Percentiles rank a stretch among this genome's conserved stretches.
phyloP scores from a whole-genome alignment of 1,140 invertebrate genomes.

The Potamilus streckersoni region DNA sequence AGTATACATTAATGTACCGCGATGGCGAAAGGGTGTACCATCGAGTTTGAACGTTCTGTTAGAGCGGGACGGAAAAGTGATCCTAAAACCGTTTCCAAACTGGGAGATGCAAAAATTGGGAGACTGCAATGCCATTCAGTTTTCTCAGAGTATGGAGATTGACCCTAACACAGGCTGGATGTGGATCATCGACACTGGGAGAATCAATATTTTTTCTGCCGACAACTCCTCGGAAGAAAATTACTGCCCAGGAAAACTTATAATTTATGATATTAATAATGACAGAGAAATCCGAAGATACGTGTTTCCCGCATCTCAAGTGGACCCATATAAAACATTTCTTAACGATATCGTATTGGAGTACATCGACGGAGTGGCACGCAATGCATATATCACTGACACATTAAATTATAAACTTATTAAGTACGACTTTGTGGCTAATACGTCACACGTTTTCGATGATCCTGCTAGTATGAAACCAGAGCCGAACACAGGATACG shows the following conservation, averaged over 20 bases:
- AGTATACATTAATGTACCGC: conserved; percentile 33
- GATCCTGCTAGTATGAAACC: conserved; percentile 19
- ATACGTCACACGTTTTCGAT: conserved; percentile 8
- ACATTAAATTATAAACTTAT: conserved; percentile 9
- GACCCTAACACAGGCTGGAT: conserved; percentile 35
- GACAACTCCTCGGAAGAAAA: background rate
- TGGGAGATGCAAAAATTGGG: conserved; percentile 29
- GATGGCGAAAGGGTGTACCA: conserved; percentile 29
- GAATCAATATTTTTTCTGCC: conserved; percentile 2
- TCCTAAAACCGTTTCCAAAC: conserved; percentile 27
- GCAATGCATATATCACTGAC: conserved; percentile 34
- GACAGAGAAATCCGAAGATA: conserved; percentile 10
- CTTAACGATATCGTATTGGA: conserved; percentile 40
- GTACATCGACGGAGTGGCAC: conserved; percentile 18
- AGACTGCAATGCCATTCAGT: conserved; percentile 32
- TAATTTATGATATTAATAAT: conserved; percentile 30
- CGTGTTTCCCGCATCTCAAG: conserved; percentile 24
- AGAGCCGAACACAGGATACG: background rate
- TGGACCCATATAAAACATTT: conserved; percentile 9
- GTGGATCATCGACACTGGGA: conserved; percentile 34
- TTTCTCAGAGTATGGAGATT: conserved; percentile 36
- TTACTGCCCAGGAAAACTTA: conserved; percentile 32
- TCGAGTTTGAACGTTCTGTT: conserved; percentile 23
- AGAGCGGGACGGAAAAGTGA: conserved; percentile 1
- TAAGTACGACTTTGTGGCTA: conserved; percentile 15